phyloP scores from a whole-genome alignment of 1,140 invertebrate genomes.

The Hylaeus volcanicus region DNA sequence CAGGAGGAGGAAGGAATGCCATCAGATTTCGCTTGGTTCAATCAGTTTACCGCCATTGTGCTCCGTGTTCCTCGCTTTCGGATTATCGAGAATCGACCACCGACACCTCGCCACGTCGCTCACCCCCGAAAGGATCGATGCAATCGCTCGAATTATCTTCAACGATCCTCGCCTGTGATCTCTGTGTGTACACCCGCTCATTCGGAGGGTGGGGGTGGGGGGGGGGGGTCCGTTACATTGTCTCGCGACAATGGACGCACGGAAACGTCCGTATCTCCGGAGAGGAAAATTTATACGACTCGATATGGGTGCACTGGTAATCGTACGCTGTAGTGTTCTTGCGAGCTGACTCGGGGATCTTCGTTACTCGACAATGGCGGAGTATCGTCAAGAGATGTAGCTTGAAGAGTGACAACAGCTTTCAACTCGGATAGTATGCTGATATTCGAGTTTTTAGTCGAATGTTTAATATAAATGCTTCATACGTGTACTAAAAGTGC shows the following conservation, averaged over 20 bases:
- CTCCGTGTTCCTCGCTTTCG: slow-evolving; percentile 27
- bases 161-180: slow-evolving; percentile 24
- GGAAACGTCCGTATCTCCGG: background rate
- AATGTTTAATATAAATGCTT: no score
- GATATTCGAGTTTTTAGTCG: no score
- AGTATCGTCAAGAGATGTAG: no score
- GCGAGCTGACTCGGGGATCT: background rate
- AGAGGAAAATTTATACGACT: slow-evolving; percentile 4
- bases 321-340: background rate
- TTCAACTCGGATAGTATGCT: no score
- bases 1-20: slow-evolving; percentile 19
- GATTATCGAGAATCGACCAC: slow-evolving; percentile 49
- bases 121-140: slow-evolving; percentile 39
- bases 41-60: slow-evolving; percentile 52
- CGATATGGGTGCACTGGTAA: background rate
- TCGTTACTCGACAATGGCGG: no score
- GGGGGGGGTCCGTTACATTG: slow-evolving; percentile 12
- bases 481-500: no score
- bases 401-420: no score
- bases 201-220: background rate
- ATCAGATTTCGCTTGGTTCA: slow-evolving; percentile 44
- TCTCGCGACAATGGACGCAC: slow-evolving; percentile 9
- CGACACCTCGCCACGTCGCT: background rate
- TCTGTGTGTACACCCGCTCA: background rate
- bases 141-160: slow-evolving; percentile 50